Base-by-base conservation (phyloP, 2,113 vertebrate species). In the Acrocephalus kingi region DNA sequence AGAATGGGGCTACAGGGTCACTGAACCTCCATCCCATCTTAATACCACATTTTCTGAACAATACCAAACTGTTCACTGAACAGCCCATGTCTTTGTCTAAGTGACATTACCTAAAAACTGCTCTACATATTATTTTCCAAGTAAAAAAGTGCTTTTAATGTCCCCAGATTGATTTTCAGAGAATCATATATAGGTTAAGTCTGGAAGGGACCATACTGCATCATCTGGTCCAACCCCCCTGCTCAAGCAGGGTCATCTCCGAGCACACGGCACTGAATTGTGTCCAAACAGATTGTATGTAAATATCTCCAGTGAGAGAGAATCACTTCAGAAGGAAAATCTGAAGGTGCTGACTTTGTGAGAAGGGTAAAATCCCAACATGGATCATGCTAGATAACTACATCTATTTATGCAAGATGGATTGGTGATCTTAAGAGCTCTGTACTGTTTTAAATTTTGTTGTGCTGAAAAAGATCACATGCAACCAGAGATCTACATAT, bases 121-220 rank as follows among this genome's bases (percentile, higher is more conserved):
- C 68, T 96, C 67, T 69, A 90, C 58, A 76, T 12, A 79, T 84
- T 95, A 93, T 75, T 92, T 94, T 96, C 63, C 67, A 87, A 94
- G 31, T 58, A 15, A 86, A 94, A 73, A 89, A 59, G 21, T 58
- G 25, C 23, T 93, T 90, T 96, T 84, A 92, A 91, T 85, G 33
- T 52, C 72, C 24, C 58, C 30, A 61, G 69, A 77, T 45, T 84
- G 22, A 73, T 95, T 93, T 84, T 82, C 54, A 54, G 30, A 76
- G 28, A 82, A 68, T 41, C 54, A 68, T 33, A 52, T 61, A 46
- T 61, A 25, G 7, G 15, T 23, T 20, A 46, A 7, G 6, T 37
- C 30, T 54, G 20, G 24, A 52, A 68, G 46, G 9, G 4, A 75
- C 13, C 16, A 41, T n/a, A 61, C 1, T 30, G 33, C 5, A 4